Base-by-base conservation (phyloP, 2,888 invertebrate genomes). In the Sinelater perroti region DNA sequence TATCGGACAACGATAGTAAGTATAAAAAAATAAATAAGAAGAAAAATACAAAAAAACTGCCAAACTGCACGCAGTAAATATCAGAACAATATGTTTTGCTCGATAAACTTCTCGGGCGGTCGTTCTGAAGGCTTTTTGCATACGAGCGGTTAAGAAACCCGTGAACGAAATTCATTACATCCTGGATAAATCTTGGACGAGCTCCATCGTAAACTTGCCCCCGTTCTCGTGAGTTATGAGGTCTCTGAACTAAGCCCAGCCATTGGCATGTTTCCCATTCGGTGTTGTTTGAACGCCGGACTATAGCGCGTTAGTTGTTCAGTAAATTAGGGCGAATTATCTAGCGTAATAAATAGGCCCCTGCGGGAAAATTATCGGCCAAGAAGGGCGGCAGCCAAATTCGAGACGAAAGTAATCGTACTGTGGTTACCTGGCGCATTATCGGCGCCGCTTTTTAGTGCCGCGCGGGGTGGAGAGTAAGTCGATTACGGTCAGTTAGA, bases 251-350 rank as follows among this genome's bases (percentile, higher is more conserved):
- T 52, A 45, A 52, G 38, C 45, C 24, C 20, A 46, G 31, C 28
- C 46, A 46, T 52, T 57, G 57, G 57, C 57, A 52, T 40, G 36
- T 40, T 46, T 57, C 57, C 57, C 51, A 51, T 45, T 56, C 44
- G 28, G 28, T 45, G 51, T 55, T 55, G 55, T 55, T 47, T 55
- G 49, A 40, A 44, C 35, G 33, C 17, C 6, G 42, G 31, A 10
- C 20, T 52, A 52, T 42, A 52, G 42, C n/a, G 44, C 18, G 42
- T 10, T 14, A 44, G 24, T 52, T 31, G 44, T 26, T 17, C 44
- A 33, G 31, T 52, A 52, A 52, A 52, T 52, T 52, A 44, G 35
- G 44, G 33, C 20, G 42, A 52, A 44, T 52, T 52, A 52, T 42
- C 33, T 52, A 52, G 44, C 33, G 42, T 52, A 52, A 52, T 52